Evolutionary conservation across 2,888 invertebrate species (phyloP), one percentile per base, ranked within the genome.

Genomic region (Augochlorella aurata): DNA sequence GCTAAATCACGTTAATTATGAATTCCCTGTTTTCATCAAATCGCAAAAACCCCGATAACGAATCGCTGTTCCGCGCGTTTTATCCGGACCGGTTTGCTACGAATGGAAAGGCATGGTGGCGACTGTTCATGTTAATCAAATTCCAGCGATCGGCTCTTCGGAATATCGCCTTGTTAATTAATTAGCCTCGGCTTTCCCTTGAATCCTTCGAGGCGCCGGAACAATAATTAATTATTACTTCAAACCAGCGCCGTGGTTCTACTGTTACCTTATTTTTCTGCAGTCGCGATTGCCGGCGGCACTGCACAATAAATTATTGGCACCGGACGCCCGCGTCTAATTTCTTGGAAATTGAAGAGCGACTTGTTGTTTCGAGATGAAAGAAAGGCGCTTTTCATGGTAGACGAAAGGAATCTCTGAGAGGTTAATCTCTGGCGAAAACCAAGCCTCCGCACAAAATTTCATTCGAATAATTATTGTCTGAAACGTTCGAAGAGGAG

Each of bases 1-100:
- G 21, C 21, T 52, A 68, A 77, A 77, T 68, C 18, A n/a, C 14
- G 16, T 47, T 77, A 72, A 68, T 79, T 61, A 61, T 21, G 47
- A 70, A 61, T 69, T 21, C 44, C 14, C 12, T 14, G 49, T 49
- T 24, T n/a, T 67, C 54, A 9, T 71, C 58, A 21, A 61, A 71
- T 65, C n/a, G 66, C 66, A 66, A 76, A 70, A 75, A 49, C 61
- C 14, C 14, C 61, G 24, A 12, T 65, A 44, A 16, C 16, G 24
- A 9, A 8, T 54, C 49, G 50, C 63, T 8, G 12, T 0, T 29
- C 24, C 7, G 1, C n/a, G 10, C 10, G 1, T 44, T 44, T n/a
- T 65, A 38, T 10, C 38, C 4, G 8, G 3, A 8, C 0, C 38
- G 3, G 3, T 38, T 38, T 10, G 9, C 10, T 44, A 5, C 44